Percentiles rank a stretch among this genome's conserved stretches.
These are phyloP conservation scores for Stegophylla sp. DNA, from an alignment of 2,888 invertebrate species.

Conservation along the genomic window DNA sequence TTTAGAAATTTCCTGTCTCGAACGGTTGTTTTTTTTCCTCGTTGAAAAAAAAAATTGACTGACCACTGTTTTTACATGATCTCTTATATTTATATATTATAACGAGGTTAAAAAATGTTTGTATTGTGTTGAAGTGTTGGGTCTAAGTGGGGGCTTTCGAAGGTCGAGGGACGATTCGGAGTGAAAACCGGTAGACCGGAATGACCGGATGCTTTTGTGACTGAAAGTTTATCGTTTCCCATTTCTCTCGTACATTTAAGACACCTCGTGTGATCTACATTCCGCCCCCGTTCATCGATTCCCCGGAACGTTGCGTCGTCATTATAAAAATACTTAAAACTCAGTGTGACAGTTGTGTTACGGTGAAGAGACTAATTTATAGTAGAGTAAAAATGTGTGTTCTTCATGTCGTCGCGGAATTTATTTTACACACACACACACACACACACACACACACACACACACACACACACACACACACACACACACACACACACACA, in stretches of 20 bases:
- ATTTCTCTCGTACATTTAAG: slow-evolving; percentile 31
- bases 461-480: no score
- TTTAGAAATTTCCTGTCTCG: background rate
- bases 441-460: no score
- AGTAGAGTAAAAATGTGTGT: background rate
- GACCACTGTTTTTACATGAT: background rate
- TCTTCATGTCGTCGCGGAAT: background rate
- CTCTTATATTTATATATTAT: no score
- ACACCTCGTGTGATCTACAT: slow-evolving; percentile 19
- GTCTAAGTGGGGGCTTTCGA: slow-evolving; percentile 23
- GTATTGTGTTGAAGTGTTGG: slow-evolving; percentile 7
- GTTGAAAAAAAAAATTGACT: background rate
- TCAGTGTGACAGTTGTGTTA: background rate
- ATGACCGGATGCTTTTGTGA: slow-evolving; percentile 45
- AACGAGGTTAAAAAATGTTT: slow-evolving; percentile 1
- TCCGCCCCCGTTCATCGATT: slow-evolving; percentile 6
- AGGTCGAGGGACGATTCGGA: background rate
- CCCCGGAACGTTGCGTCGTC: background rate
- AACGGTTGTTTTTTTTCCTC: background rate
- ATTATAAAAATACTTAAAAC: background rate
- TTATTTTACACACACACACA: no score
- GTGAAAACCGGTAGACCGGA: slow-evolving; percentile 39
- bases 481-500: no score
- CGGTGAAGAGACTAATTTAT: background rate
- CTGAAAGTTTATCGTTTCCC: slow-evolving; percentile 47